phyloP scores from a whole-genome alignment of 2,888 invertebrate species.

The Apotomis turbidana region DNA sequence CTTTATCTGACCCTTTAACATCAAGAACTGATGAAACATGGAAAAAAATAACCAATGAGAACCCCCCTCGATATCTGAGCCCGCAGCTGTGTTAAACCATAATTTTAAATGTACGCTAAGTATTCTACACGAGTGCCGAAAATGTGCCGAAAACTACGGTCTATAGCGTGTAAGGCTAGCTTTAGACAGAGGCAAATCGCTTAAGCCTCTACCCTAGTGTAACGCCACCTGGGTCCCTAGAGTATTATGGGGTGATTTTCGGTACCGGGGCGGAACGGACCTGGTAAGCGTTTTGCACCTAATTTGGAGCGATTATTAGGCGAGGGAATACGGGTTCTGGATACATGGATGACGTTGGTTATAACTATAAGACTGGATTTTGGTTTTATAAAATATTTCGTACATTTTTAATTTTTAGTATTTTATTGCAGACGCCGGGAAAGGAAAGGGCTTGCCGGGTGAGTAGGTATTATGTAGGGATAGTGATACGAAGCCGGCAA shows the following conservation, averaged over 20 bases:
- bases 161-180: slow-evolving; percentile 61
- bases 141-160: slow-evolving; percentile 42
- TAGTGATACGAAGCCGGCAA: too few species aligned
- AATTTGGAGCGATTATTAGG: slow-evolving; percentile 15
- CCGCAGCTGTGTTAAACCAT: slow-evolving; percentile 3
- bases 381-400: too few species aligned
- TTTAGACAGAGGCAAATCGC: slow-evolving; percentile 65
- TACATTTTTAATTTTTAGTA: too few species aligned
- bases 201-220: slow-evolving; percentile 68
- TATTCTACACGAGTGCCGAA: neutral
- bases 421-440: too few species aligned
- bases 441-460: too few species aligned
- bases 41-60: too few species aligned
- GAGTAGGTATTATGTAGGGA: too few species aligned
- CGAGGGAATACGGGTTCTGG: neutral
- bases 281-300: slow-evolving; percentile 33
- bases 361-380: too few species aligned
- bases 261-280: slow-evolving; percentile 46
- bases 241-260: slow-evolving; percentile 65
- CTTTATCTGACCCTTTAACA: too few species aligned
- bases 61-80: too few species aligned
- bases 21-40: too few species aligned
- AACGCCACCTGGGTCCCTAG: slow-evolving; percentile 67
- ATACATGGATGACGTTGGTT: neutral
- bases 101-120: neutral